Evolutionary conservation across 2,888 invertebrate genomes (phyloP).

Genomic region (Pyralis farinalis): DNA sequence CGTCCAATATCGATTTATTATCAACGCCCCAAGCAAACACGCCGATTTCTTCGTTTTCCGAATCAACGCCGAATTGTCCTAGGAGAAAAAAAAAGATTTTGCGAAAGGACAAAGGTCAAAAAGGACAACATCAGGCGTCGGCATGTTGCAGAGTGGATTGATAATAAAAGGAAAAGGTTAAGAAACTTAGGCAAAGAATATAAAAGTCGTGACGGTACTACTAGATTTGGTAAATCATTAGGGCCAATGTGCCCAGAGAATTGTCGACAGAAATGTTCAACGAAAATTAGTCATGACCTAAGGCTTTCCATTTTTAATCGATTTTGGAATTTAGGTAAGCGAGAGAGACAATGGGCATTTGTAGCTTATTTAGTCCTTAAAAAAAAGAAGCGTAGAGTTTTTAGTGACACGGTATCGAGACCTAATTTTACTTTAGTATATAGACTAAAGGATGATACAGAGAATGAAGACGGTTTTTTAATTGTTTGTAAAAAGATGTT

Average conservation of each 20-base stretch:
- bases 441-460: background rate
- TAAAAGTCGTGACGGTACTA: too few species aligned
- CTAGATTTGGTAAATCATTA: too few species aligned
- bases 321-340: too few species aligned
- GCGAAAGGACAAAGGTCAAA: too few species aligned
- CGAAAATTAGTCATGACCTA: conserved; percentile 7
- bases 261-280: conserved; percentile 12
- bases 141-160: conserved; percentile 49
- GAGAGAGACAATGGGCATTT: conserved; percentile 11
- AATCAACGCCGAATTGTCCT: too few species aligned
- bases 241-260: too few species aligned
- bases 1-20: too few species aligned
- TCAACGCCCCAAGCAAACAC: too few species aligned
- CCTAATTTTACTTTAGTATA: conserved; percentile 11
- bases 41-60: too few species aligned
- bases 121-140: too few species aligned
- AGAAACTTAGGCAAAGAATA: too few species aligned
- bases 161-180: conserved; percentile 25
- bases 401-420: conserved; percentile 7
- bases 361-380: conserved; percentile 5
- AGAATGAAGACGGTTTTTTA: conserved; percentile 2
- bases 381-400: conserved; percentile 10
- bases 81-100: too few species aligned
- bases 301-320: conserved; percentile 2
- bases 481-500: conserved; percentile 12